Evolutionary conservation across 2,113 vertebrate genomes (phyloP).

Genomic region (Cercopithecus mona): DNA sequence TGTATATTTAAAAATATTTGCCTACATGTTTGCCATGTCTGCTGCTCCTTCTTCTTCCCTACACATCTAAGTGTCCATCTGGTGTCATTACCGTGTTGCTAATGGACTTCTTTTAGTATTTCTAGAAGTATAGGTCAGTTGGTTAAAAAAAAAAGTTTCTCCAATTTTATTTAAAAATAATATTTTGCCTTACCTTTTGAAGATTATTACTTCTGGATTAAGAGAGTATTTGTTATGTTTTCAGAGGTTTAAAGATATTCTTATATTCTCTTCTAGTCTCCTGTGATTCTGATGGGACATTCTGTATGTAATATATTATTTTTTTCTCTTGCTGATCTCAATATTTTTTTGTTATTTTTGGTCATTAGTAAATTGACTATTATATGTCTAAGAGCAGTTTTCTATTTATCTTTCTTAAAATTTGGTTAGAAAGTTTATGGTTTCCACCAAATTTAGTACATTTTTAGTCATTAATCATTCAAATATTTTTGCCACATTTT

Average conservation of each 20-base stretch:
- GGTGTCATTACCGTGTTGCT: not conserved
- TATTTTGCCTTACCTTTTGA: not conserved
- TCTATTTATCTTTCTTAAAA: not conserved
- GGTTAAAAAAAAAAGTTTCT: not conserved
- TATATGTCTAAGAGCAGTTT: not conserved
- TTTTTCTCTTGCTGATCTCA: not conserved
- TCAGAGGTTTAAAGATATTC: not conserved
- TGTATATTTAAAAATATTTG: not conserved
- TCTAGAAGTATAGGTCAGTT: not conserved
- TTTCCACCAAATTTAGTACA: not conserved
- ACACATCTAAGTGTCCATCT: not conserved
- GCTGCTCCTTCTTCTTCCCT: not conserved
- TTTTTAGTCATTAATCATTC: not conserved
- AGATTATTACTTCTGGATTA: not conserved
- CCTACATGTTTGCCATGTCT: not conserved
- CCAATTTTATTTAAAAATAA: not conserved
- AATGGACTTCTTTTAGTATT: not conserved
- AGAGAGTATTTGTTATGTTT: not conserved
- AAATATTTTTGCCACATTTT: not conserved
- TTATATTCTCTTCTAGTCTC: not conserved
- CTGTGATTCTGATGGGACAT: not conserved
- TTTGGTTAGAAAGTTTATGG: not conserved
- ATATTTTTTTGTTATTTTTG: not conserved
- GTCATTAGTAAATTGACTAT: not conserved
- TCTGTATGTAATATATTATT: not conserved